Base-by-base conservation (phyloP, 2,797 vertebrate species). In the Schizopygopsis malacanthus region DNA sequence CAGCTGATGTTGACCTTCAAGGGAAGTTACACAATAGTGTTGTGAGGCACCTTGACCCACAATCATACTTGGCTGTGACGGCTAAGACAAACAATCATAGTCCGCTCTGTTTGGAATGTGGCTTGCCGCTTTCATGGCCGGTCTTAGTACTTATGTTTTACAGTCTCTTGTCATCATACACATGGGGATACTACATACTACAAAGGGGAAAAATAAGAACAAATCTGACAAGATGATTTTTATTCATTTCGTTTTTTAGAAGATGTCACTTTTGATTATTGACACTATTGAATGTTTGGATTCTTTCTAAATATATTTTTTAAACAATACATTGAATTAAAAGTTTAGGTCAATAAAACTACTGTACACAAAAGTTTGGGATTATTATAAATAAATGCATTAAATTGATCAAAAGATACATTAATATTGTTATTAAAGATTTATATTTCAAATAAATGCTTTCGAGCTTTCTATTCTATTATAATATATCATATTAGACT, bases 1-100 rank as follows among this genome's bases (percentile, higher is more conserved):
- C 18, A 79, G 82, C 86, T 83, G 79, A 86, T 76, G 43, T 63
- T 39, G 85, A 79, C 72, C 47, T 82, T 88, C 83, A 76, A 59
- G 56, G 61, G 81, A 87, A 88, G 77, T 81, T 70, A 22, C 20
- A 79, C 65, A 78, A 72, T 16, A 84, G 13, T 37, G 37, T 59
- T 61, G 28, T 61, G 56, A 79, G 72, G 18, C 79, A 59, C 76
- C 28, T 67, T 85, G 76, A 79, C 83, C 76, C 52, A 61, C 52
- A 85, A 37, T 71, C 63, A 85, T 71, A 73, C 69, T 80, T 65
- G 8, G 81, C 85, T 9, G 43, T 15, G n/a, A 52, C 16, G 52
- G 78, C 82, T 81, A 70, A 59, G 50, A 76, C 39, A 82, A 77
- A 76, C 59, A 75, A 33, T 75, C 70, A 45, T 80, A 79, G 71